Percentiles rank a stretch among this genome's conserved stretches.
These are phyloP conservation scores for Parauchenoglanis ngamensis DNA, from an alignment of 2,797 vertebrate genomes.

Conservation along the genomic window DNA sequence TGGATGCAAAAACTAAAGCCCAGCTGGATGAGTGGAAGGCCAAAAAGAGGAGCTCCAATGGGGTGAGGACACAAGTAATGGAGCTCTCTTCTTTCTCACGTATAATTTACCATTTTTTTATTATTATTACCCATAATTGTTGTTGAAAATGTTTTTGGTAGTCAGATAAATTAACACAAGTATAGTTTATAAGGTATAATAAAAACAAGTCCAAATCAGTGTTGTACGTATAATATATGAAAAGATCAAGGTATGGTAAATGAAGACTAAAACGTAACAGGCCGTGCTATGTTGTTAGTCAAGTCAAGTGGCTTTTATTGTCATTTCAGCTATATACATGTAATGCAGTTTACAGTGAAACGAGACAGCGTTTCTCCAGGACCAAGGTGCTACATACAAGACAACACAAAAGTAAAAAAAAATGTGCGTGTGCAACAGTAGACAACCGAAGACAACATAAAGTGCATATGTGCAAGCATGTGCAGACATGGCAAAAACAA, in stretches of 20 bases:
- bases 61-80: conserved; percentile 75
- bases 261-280: neutral
- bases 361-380: too few species aligned
- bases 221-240: neutral
- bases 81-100: neutral
- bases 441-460: too few species aligned
- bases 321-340: too few species aligned
- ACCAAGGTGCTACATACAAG: too few species aligned
- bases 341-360: too few species aligned
- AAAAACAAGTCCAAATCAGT: neutral
- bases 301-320: too few species aligned
- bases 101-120: neutral
- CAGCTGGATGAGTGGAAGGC: conserved; percentile 99
- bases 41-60: conserved; percentile 91
- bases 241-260: neutral
- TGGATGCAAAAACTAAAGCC: conserved; percentile 98
- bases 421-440: too few species aligned
- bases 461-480: too few species aligned
- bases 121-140: neutral
- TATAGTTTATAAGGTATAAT: neutral
- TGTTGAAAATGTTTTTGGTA: neutral
- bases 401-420: too few species aligned
- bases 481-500: too few species aligned
- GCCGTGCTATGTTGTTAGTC: neutral
- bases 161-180: neutral